phyloP scores from a whole-genome alignment of 2,888 invertebrate species.

The Eupithecia exiguata region DNA sequence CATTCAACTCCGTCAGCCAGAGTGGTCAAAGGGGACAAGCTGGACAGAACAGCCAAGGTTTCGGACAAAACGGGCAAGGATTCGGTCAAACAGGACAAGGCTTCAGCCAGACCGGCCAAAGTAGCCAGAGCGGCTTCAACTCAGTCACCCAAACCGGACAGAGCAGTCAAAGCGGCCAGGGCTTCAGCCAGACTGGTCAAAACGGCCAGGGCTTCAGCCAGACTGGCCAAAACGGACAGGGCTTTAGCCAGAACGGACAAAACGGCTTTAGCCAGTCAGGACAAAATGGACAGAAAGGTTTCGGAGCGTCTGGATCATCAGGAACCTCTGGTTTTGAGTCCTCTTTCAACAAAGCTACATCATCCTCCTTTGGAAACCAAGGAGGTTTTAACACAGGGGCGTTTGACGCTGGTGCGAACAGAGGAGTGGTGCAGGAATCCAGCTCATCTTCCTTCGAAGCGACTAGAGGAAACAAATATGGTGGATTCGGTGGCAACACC shows the following conservation, averaged over 20 bases:
- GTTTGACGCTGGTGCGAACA: constrained; percentile 38
- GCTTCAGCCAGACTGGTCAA: constrained; percentile 31
- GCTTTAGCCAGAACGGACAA: constrained; percentile 30
- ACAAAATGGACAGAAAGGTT: constrained; percentile 3
- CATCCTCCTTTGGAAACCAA: constrained; percentile 43
- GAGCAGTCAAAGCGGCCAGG: constrained; percentile 29
- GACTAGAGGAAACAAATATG: constrained; percentile 33
- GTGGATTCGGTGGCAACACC: constrained; percentile 42
- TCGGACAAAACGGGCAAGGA: constrained; percentile 25
- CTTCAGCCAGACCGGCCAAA: constrained; percentile 30
- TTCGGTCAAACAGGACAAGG: constrained; percentile 23
- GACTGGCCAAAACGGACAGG: constrained; percentile 36
- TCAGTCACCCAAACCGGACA: constrained; percentile 17
- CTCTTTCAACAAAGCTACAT: constrained; percentile 39
- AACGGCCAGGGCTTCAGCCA: constrained; percentile 28
- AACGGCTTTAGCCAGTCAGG: constrained; percentile 22
- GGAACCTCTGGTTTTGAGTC: constrained; percentile 47
- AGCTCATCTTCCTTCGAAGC: constrained; percentile 40
- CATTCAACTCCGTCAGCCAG: constrained; percentile 37
- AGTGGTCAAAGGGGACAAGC: constrained; percentile 25
- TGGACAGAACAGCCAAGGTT: constrained; percentile 12
- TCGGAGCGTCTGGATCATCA: constrained; percentile 15
- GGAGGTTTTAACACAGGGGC: constrained; percentile 42
- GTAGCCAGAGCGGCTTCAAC: constrained; percentile 30
- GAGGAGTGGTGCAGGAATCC: constrained; percentile 40